A percentile compares a stretch with the other conserved stretches of the same genome.
phyloP scores from a whole-genome alignment of 2,888 invertebrate species.

The Callimorpha dominula region DNA sequence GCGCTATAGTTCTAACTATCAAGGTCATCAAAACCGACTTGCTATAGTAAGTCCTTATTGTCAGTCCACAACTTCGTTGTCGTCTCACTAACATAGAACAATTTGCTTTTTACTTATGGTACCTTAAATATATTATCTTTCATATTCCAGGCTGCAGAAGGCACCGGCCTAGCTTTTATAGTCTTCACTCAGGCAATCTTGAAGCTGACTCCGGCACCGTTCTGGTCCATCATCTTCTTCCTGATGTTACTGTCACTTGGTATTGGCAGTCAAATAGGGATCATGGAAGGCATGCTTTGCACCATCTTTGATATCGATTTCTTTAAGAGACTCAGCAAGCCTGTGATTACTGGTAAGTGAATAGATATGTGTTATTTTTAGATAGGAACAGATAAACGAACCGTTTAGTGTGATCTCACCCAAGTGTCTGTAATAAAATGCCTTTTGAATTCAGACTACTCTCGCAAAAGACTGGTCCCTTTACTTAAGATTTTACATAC shows the following conservation, averaged over 20 bases:
- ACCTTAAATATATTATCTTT: background rate
- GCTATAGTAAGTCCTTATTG: background rate
- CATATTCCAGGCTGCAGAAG: constrained; percentile 94
- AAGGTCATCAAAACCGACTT: background rate
- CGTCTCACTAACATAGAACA: background rate
- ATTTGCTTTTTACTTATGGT: background rate
- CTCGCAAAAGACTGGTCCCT: no score
- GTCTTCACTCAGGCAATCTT: constrained; percentile 99
- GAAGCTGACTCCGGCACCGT: constrained; percentile 96
- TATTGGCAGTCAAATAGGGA: constrained; percentile 98
- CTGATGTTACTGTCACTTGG: constrained; percentile 97
- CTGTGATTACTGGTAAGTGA: constrained; percentile 92
- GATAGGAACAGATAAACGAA: background rate
- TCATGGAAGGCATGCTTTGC: constrained; percentile 98
- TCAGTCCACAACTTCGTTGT: background rate
- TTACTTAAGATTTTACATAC: no score
- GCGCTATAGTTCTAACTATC: no score
- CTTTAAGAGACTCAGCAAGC: constrained; percentile 95
- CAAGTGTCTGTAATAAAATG: no score
- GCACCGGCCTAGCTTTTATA: constrained; percentile 98
- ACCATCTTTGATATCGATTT: constrained; percentile 97
- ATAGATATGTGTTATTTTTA: background rate
- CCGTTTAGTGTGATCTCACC: background rate
- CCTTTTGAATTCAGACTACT: no score
- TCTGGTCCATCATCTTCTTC: constrained; percentile 99